phyloP scores from a whole-genome alignment of 2,113 vertebrate genomes.

The Cololabis saira region DNA sequence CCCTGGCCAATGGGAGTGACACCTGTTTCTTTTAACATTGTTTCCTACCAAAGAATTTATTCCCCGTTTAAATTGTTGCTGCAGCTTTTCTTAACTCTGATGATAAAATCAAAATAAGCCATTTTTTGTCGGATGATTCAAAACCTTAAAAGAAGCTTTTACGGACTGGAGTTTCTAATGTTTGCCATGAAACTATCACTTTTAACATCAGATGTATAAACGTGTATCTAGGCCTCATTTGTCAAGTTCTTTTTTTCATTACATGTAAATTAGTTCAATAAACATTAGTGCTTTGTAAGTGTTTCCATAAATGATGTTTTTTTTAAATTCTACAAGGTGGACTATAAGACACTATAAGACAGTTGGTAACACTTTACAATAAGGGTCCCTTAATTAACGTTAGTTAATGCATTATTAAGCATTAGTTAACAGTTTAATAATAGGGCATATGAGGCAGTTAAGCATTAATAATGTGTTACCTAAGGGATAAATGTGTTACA shows the following conservation, averaged over 20 bases:
- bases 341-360: no score
- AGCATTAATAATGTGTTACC: no score
- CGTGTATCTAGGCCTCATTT: not conserved
- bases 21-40: constrained; percentile 15
- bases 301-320: not conserved
- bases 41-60: not conserved
- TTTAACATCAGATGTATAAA: not conserved
- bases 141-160: constrained; percentile 38
- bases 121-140: constrained; percentile 18
- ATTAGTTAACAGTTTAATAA: no score
- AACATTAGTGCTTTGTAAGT: constrained; percentile 41
- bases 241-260: constrained; percentile 31
- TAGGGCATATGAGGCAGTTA: no score
- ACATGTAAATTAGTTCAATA: constrained; percentile 48
- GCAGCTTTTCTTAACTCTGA: constrained; percentile 35
- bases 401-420: no score
- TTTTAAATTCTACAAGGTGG: no score
- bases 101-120: constrained; percentile 1
- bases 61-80: not conserved
- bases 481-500: no score
- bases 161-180: constrained; percentile 14
- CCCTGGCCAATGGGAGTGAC: no score
- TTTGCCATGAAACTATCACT: constrained; percentile 17
- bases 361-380: no score
- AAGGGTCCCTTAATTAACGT: no score